phyloP scores from a whole-genome alignment of 2,888 invertebrate species.

The Epicampocera succincta region DNA sequence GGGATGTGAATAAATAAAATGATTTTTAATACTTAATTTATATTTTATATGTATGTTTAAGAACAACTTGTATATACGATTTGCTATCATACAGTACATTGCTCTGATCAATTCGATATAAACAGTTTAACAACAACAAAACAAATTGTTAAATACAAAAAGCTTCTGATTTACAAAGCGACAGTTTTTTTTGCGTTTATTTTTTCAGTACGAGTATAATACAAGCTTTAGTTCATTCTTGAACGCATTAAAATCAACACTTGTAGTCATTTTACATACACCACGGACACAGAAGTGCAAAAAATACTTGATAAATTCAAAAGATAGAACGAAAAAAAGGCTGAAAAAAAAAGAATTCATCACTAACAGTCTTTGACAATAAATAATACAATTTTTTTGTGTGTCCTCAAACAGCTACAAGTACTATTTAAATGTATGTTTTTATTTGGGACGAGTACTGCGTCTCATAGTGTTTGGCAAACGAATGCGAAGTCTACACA shows the following conservation, averaged over 20 bases:
- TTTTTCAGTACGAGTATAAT: constrained; percentile 52
- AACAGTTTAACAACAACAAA: constrained; percentile 25
- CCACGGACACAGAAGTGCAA: constrained; percentile 5
- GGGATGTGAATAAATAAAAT: constrained; percentile 50
- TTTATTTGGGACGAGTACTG: constrained; percentile 14
- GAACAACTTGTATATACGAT: constrained; percentile 11
- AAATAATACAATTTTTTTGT: constrained; percentile 27
- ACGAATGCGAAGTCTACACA: background rate
- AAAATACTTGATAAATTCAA: constrained; percentile 26
- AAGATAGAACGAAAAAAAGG: constrained; percentile 10
- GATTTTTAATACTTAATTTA: constrained; percentile 43
- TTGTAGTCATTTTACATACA: constrained; percentile 54
- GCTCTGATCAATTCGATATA: constrained; percentile 54
- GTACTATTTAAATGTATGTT: constrained; percentile 13
- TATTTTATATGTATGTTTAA: constrained; percentile 2
- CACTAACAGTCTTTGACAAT: constrained; percentile 31
- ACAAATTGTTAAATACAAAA: constrained; percentile 45
- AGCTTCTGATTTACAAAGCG: constrained; percentile 37
- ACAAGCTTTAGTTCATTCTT: constrained; percentile 63
- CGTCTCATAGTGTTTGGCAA: background rate
- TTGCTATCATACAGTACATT: constrained; percentile 28
- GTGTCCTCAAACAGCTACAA: constrained; percentile 3
- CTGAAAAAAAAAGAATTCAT: constrained; percentile 22
- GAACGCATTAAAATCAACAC: constrained; percentile 68
- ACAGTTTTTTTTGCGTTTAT: constrained; percentile 43